Conservation (phyloP, 1,140 invertebrate genomes). For the Nasonia giraulti region DNA sequence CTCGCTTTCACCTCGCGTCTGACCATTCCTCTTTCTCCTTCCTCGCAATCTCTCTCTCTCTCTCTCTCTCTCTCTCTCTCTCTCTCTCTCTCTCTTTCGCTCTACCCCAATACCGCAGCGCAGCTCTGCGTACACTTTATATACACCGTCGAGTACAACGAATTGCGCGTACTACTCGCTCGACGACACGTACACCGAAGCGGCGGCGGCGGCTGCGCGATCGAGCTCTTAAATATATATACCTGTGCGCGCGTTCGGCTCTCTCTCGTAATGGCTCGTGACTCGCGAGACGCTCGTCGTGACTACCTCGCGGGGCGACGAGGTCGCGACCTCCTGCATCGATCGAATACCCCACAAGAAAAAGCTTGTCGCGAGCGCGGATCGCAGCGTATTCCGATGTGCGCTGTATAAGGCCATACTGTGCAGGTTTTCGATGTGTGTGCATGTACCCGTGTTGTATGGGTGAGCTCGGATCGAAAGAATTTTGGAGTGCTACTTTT, state of each 20-base stretch:
- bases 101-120: background rate
- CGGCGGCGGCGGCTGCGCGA: background rate
- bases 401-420: background rate
- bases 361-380: background rate
- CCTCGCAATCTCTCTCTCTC: background rate
- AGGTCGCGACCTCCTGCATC: conserved; percentile 47
- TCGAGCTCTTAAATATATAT: conserved; percentile 21
- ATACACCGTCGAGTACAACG: conserved; percentile 22
- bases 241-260: background rate
- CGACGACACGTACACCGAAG: conserved; percentile 19
- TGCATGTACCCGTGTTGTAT: background rate
- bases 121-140: conserved; percentile 14
- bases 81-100: too few species aligned
- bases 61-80: background rate
- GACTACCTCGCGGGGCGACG: conserved; percentile 31
- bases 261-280: conserved; percentile 40
- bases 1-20: background rate
- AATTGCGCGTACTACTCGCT: conserved; percentile 43
- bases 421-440: background rate
- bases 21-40: conserved; percentile 9
- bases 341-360: conserved; percentile 9
- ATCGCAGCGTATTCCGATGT: conserved; percentile 34
- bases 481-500: too few species aligned
- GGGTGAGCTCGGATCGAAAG: background rate
- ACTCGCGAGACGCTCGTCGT: conserved; percentile 36